phyloP scores from a whole-genome alignment of 2,113 vertebrate genomes.

The Thamnophis sirtalis region DNA sequence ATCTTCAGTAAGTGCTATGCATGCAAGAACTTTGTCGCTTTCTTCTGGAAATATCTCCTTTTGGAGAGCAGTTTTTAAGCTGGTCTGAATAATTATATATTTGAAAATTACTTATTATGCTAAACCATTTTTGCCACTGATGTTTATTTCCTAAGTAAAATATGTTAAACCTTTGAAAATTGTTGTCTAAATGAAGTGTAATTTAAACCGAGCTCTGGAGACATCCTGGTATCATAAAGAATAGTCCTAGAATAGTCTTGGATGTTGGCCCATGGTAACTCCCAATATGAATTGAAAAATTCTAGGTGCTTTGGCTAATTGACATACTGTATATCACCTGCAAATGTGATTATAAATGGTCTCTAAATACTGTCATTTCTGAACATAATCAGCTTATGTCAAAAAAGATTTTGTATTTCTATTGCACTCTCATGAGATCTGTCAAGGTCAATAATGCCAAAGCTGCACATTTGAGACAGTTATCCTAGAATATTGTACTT shows the following conservation, averaged over 20 bases:
- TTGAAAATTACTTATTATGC: neutral
- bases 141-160: neutral
- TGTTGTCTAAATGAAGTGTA: neutral
- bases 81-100: neutral
- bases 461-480: constrained; percentile 40
- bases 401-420: constrained; percentile 47
- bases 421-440: constrained; percentile 35
- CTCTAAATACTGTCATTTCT: constrained; percentile 51
- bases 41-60: neutral
- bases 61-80: neutral
- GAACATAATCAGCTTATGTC: constrained; percentile 56
- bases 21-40: neutral
- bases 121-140: neutral
- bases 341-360: constrained; percentile 63
- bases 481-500: neutral
- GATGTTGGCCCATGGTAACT: constrained; percentile 25
- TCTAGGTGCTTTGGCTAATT: constrained; percentile 30
- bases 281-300: too few relatives aligned
- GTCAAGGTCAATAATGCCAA: constrained; percentile 49
- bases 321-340: constrained; percentile 29
- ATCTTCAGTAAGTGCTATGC: neutral
- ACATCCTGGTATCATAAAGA: neutral
- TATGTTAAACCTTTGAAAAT: neutral
- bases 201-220: neutral
- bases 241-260: neutral